Evolutionary conservation across 2,113 vertebrate species (phyloP).

Genomic region (Syngnathoides biaculeatus): DNA sequence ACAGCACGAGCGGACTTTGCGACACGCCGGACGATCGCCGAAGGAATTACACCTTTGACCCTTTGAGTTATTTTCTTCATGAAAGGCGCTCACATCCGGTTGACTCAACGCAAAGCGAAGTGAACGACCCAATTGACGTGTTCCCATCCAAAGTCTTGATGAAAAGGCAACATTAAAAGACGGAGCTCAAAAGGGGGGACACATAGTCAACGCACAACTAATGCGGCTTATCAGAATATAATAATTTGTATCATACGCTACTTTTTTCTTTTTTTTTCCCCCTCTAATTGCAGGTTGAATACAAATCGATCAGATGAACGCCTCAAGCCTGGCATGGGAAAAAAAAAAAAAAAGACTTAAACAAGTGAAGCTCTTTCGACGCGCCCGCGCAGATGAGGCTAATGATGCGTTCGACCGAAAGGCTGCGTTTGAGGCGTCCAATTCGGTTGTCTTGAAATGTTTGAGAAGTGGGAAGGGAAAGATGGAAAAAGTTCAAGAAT

Average conservation of each 20-base stretch:
- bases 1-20: too few species aligned
- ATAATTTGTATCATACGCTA: not conserved
- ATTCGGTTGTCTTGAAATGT: not conserved
- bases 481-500: not conserved
- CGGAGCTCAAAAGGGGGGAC: not conserved
- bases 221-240: not conserved
- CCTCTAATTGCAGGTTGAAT: not conserved
- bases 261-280: not conserved
- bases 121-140: not conserved
- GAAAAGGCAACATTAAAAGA: not conserved
- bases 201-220: not conserved
- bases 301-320: not conserved
- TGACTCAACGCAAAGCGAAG: not conserved
- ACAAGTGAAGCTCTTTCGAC: not conserved
- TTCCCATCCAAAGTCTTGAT: not conserved
- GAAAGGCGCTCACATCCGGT: not conserved
- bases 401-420: not conserved
- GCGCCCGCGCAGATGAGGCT: not conserved
- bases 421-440: not conserved
- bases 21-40: not conserved
- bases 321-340: not conserved
- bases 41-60: not conserved
- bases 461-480: not conserved
- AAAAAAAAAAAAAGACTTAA: not conserved
- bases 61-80: not conserved